Evolutionary conservation across 1,140 invertebrate species (phyloP).

Genomic region (Penaeus chinensis): DNA sequence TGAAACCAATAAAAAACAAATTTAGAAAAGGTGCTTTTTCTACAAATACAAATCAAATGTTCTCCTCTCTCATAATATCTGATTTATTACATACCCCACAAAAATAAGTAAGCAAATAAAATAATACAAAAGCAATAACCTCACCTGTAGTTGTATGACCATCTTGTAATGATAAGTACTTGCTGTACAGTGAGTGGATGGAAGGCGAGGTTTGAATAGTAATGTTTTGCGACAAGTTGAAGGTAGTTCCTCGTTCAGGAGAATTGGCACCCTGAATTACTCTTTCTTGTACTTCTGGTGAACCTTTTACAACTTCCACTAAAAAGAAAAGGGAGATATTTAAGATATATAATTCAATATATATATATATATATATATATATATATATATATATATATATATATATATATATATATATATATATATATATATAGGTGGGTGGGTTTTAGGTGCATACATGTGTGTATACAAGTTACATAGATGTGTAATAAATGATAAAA

Average conservation of each 20-base stretch:
- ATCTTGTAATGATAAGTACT: conserved; percentile 37
- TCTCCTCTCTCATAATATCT: too few species aligned
- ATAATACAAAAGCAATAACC: not conserved
- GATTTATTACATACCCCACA: too few species aligned
- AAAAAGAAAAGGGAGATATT: not conserved
- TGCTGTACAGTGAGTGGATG: conserved; percentile 43
- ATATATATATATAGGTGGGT: not conserved
- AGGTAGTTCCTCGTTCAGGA: conserved; percentile 23
- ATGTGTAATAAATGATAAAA: not conserved
- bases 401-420: too few species aligned
- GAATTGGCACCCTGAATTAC: conserved; percentile 48
- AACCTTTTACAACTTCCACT: conserved; percentile 54
- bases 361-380: too few species aligned
- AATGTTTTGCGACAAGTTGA: conserved; percentile 40
- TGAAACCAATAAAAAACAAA: not conserved
- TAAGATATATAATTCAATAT: too few species aligned
- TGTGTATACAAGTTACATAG: not conserved
- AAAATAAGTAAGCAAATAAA: too few species aligned
- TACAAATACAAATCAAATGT: too few species aligned
- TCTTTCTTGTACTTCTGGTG: conserved; percentile 50
- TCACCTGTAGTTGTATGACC: conserved; percentile 49
- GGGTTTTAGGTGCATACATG: not conserved
- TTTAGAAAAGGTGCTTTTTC: too few species aligned
- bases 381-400: too few species aligned
- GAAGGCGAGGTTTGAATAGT: conserved; percentile 49